Base-by-base conservation (phyloP, 2,113 vertebrate species). In the Callaeas wilsoni region DNA sequence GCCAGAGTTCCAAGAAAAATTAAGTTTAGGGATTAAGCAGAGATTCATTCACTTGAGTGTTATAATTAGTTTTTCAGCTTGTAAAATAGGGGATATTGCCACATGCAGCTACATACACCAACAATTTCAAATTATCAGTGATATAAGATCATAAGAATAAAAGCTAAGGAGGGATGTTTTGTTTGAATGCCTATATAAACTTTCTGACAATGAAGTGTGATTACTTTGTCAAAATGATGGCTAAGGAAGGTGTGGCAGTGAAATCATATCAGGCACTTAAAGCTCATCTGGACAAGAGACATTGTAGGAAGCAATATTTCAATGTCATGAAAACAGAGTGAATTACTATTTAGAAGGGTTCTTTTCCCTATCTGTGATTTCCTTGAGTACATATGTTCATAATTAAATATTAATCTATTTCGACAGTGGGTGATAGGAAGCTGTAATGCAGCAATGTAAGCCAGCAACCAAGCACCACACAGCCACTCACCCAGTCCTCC, bases 11-110 rank as follows among this genome's bases (percentile, higher is more conserved):
- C 52, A 74, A 91, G 42, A 79, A 85, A 90, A 82, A 90, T 55
- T 64, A 88, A 84, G 12, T 78, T 82, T 68, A 49, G 7, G 37
- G 47, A 93, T 93, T 86, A 93, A 81, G 17, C 16, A 52, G 22
- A 22, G 19, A 78, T 84, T 81, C 13, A 74, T 80, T 87, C 44
- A n/a, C 41, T 91, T 81, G 56, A 87, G 37, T 21, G 52, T 85
- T 89, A 81, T 35, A 94, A 96, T 81, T 90, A 85, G 10, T 35
- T 96, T 78, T 88, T 92, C 70, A 81, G 29, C 29, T 81, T 87
- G 33, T 63, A 49, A 78, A 89, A 92, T 37, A 71, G 10, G 18
- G 10, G 27, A 59, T 80, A 59, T 46, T 92, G 30, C 9, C 27
- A 52, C n/a, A 10, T 62, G 44, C 55, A 95, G n/a, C 21, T 50